phyloP scores from a whole-genome alignment of 2,113 vertebrate genomes.

The Tyto alba region DNA sequence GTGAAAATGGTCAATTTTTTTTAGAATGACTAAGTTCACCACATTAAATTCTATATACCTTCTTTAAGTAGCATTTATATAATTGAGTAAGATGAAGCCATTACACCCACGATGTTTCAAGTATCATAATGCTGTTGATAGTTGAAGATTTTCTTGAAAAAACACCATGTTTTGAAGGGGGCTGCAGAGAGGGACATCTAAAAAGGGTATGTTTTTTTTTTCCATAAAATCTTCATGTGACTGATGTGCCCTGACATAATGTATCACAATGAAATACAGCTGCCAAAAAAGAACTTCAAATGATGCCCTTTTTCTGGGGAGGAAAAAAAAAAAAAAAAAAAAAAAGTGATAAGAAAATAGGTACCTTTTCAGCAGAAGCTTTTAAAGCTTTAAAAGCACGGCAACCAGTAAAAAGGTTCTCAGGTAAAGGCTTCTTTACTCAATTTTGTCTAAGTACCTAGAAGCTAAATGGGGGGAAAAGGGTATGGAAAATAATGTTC shows the following conservation, averaged over 20 bases:
- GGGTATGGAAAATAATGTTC: constrained; percentile 54
- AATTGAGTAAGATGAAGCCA: constrained; percentile 14
- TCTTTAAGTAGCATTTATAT: constrained; percentile 16
- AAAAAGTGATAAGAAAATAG: constrained; percentile 62
- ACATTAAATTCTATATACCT: neutral
- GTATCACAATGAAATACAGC: constrained; percentile 52
- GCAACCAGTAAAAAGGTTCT: constrained; percentile 56
- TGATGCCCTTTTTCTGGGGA: constrained; percentile 32
- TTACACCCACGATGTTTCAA: neutral
- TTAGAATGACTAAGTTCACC: neutral
- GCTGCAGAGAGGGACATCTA: neutral
- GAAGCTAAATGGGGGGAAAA: constrained; percentile 54
- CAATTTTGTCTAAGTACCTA: constrained; percentile 58
- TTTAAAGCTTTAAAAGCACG: constrained; percentile 57
- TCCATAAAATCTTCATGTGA: constrained; percentile 44
- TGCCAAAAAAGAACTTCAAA: constrained; percentile 58
- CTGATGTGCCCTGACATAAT: constrained; percentile 62
- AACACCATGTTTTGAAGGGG: neutral
- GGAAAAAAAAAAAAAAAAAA: neutral
- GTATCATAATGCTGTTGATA: constrained; percentile 19
- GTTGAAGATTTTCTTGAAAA: constrained; percentile 1
- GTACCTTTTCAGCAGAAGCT: constrained; percentile 60
- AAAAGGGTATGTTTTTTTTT: constrained; percentile 21
- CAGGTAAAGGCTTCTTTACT: constrained; percentile 50
- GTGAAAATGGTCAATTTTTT: neutral